These are phyloP conservation scores for Erythrolamprus reginae DNA, from an alignment of 2,113 vertebrate species.

Conservation along the genomic window DNA sequence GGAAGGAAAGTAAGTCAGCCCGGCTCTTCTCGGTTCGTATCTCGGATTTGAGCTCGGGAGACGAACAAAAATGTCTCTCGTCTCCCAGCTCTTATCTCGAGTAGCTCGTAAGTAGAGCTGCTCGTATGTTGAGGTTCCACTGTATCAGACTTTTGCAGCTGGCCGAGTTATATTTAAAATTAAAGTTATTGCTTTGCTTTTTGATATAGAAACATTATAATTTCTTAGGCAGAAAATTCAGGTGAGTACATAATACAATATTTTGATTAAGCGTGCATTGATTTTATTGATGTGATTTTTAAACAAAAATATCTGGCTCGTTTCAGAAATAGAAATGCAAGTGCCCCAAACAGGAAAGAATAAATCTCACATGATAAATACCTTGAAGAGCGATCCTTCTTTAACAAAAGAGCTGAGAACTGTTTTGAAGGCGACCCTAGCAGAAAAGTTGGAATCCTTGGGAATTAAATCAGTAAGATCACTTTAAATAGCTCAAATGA, in stretches of 20 bases:
- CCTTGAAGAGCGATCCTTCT: conserved; percentile 71
- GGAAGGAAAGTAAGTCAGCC: no score
- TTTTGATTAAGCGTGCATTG: neutral
- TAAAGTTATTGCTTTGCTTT: conserved; percentile 24
- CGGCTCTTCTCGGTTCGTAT: no score
- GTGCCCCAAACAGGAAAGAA: conserved; percentile 58
- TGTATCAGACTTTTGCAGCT: conserved; percentile 7
- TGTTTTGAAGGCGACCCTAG: conserved; percentile 75
- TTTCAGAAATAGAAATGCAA: conserved; percentile 69
- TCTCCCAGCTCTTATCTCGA: no score
- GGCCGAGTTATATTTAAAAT: conserved; percentile 21
- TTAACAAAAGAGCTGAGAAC: conserved; percentile 75
- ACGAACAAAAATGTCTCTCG: no score
- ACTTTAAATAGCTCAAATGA: conserved; percentile 13
- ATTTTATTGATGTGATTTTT: conserved; percentile 14
- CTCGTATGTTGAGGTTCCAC: no score
- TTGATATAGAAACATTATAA: neutral
- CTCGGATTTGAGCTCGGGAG: no score
- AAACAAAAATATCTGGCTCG: conserved; percentile 30
- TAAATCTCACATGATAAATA: conserved; percentile 56
- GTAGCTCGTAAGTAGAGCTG: no score
- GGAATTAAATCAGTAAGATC: conserved; percentile 79
- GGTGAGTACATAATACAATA: neutral
- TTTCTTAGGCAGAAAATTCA: neutral
- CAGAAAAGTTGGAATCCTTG: conserved; percentile 76